phyloP scores from a whole-genome alignment of 2,113 vertebrate species.

The Megaceryle maxima region DNA sequence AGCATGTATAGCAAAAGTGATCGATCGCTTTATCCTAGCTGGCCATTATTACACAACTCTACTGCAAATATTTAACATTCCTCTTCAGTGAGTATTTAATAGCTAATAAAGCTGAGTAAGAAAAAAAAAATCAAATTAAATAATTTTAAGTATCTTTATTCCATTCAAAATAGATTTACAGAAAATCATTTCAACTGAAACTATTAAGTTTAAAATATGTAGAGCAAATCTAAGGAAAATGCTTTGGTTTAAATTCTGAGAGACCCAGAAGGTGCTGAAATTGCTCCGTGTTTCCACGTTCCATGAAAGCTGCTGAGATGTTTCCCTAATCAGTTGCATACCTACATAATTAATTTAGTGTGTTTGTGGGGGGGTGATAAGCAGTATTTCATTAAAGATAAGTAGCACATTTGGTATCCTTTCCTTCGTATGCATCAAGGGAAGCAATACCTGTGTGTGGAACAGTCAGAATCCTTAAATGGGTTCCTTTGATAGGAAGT shows the following conservation, averaged over 20 bases:
- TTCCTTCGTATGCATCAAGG: neutral
- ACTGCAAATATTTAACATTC: neutral
- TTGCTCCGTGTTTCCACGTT: neutral
- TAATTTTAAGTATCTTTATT: neutral
- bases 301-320: neutral
- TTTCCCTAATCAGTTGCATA: neutral
- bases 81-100: neutral
- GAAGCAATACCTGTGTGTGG: accelerated
- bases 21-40: neutral
- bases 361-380: neutral
- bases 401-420: neutral
- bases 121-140: neutral
- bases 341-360: neutral
- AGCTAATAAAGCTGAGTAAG: neutral
- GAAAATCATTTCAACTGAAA: neutral
- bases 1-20: neutral
- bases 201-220: neutral
- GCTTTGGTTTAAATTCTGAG: neutral
- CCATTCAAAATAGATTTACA: neutral
- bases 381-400: neutral
- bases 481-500: neutral
- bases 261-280: neutral
- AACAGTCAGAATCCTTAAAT: neutral
- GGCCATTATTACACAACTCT: neutral
- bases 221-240: neutral